Evolutionary conservation across 92 coral and sea anemone species (phyloP).

Genomic region (Montipora capitata): DNA sequence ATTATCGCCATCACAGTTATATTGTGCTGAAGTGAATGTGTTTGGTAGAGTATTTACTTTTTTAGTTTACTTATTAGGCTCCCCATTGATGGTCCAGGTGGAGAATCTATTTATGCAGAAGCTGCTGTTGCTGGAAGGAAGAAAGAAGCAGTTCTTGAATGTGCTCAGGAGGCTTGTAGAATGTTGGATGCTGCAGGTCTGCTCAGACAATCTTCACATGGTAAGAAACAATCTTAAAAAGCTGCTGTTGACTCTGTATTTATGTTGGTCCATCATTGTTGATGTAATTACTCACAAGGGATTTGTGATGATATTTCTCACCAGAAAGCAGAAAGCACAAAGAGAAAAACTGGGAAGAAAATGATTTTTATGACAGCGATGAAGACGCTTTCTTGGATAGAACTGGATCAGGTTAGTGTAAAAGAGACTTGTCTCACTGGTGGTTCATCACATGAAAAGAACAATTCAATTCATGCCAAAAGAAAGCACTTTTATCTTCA

Average conservation of each 20-base stretch:
- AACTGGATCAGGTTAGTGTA: conserved; percentile 91
- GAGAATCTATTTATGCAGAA: conserved; percentile 95
- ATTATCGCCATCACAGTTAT: no score
- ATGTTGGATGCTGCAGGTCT: conserved; percentile 95
- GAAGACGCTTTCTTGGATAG: conserved; percentile 97
- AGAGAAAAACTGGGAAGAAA: conserved; percentile 95
- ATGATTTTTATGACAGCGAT: conserved; percentile 98
- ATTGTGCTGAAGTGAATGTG: no score
- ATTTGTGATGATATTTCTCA: not conserved
- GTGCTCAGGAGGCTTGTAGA: conserved; percentile 94
- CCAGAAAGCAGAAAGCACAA: conserved; percentile 95
- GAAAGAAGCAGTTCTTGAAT: conserved; percentile 94
- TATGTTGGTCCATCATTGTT: not conserved
- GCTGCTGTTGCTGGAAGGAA: conserved; percentile 95
- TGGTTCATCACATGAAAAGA: not conserved
- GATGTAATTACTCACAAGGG: no score
- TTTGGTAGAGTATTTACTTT: no score
- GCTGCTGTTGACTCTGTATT: not conserved
- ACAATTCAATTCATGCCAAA: not conserved
- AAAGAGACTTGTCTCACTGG: not conserved
- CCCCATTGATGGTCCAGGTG: conserved; percentile 92
- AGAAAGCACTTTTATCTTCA: not conserved
- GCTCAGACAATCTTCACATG: conserved; percentile 95
- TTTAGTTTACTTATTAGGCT: conserved; percentile 51
- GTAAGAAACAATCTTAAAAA: conserved; percentile 32